Evolutionary conservation across 2,888 invertebrate species (phyloP).

Genomic region (Arrhopalites spinosus): DNA sequence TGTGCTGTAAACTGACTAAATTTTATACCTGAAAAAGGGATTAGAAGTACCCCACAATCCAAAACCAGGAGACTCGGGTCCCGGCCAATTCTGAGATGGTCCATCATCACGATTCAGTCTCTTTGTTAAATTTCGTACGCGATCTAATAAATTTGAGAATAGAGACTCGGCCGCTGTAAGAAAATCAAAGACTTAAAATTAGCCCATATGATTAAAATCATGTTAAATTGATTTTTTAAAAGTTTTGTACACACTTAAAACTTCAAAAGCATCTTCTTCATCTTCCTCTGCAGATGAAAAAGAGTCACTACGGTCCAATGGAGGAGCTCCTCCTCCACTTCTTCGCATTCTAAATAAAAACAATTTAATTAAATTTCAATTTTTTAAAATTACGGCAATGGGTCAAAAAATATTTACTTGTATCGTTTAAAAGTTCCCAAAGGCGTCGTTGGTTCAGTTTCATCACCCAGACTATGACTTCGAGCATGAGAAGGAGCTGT

Average conservation of each 20-base stretch:
- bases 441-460: conserved; percentile 40
- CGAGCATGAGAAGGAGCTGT: conserved; percentile 43
- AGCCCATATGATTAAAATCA: no score
- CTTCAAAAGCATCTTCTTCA: conserved; percentile 88
- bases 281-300: conserved; percentile 74
- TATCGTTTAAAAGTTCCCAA: conserved; percentile 26
- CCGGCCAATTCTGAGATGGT: conserved; percentile 68
- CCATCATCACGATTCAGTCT: conserved; percentile 83
- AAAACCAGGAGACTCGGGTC: conserved; percentile 59
- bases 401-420: conserved; percentile 12
- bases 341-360: conserved; percentile 67
- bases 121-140: conserved; percentile 81
- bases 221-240: no score
- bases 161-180: conserved; percentile 89
- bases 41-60: conserved; percentile 43
- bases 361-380: neutral
- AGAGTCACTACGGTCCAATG: conserved; percentile 77
- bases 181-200: no score
- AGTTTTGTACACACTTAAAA: no score
- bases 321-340: conserved; percentile 62
- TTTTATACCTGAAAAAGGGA: conserved; percentile 48
- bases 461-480: conserved; percentile 54
- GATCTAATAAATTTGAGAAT: conserved; percentile 66
- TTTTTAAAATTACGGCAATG: neutral
- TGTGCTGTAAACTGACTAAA: conserved; percentile 25